These are phyloP conservation scores for Leptopilina myrica DNA, from an alignment of 2,888 invertebrate species.

Conservation along the genomic window DNA sequence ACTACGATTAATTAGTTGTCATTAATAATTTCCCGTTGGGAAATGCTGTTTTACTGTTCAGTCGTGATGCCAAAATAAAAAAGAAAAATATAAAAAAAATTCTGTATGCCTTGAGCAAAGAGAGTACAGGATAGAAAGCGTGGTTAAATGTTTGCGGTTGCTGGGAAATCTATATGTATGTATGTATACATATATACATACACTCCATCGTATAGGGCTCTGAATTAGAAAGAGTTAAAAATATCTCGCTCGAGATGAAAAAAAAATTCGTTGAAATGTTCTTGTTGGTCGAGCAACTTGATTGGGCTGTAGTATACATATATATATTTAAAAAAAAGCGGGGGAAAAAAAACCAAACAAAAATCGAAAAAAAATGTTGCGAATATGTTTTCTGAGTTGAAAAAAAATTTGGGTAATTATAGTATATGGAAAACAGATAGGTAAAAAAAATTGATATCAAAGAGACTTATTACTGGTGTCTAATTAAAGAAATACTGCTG, in stretches of 20 bases:
- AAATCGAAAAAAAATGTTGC: not conserved
- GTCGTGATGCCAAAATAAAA: slow-evolving; percentile 21
- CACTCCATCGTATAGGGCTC: not conserved
- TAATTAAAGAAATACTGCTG: no score
- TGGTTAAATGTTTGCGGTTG: slow-evolving; percentile 60
- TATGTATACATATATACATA: not conserved
- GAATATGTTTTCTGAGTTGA: not conserved
- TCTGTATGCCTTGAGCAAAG: slow-evolving; percentile 48
- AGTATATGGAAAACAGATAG: no score
- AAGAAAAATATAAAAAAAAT: not conserved
- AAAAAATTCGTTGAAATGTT: slow-evolving; percentile 8
- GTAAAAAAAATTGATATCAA: no score
- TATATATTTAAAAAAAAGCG: not conserved
- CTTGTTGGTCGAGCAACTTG: slow-evolving; percentile 11
- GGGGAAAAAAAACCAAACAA: no score
- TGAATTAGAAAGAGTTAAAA: slow-evolving; percentile 29
- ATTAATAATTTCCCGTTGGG: slow-evolving; percentile 53
- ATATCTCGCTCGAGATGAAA: slow-evolving; percentile 9
- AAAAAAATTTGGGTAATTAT: no score
- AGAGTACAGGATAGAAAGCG: slow-evolving; percentile 44
- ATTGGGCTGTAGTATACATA: not conserved
- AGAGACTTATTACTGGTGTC: no score
- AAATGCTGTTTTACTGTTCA: slow-evolving; percentile 29
- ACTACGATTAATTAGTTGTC: slow-evolving; percentile 48
- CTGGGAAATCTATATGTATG: not conserved